These are phyloP conservation scores for Rhizoglyphus robini DNA, from an alignment of 1,140 invertebrate species.

Conservation along the genomic window DNA sequence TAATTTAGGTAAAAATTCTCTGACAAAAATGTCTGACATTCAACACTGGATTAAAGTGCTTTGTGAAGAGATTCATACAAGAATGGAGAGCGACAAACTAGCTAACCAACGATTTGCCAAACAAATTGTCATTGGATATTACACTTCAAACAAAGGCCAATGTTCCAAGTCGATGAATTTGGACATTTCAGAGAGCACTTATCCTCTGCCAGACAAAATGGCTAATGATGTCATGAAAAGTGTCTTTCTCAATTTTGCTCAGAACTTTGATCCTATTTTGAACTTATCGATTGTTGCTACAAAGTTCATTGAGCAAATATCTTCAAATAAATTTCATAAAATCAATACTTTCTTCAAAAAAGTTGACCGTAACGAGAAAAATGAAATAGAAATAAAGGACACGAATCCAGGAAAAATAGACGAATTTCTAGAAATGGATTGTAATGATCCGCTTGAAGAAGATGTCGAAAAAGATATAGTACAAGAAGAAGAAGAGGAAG, in stretches of 20 bases:
- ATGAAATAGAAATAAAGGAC: not conserved
- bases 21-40: conserved; percentile 31
- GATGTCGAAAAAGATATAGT: not conserved
- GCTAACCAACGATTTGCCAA: conserved; percentile 22
- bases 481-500: not conserved
- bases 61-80: conserved; percentile 62
- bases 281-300: conserved; percentile 21
- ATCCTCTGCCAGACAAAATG: conserved; percentile 19
- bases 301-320: conserved; percentile 23
- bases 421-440: not conserved
- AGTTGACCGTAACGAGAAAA: not conserved
- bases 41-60: conserved; percentile 66
- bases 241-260: conserved; percentile 7
- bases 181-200: not conserved
- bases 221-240: conserved; percentile 10
- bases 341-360: not conserved
- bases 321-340: too few species aligned
- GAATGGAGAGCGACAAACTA: conserved; percentile 59
- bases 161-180: conserved; percentile 18
- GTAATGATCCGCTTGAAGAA: not conserved
- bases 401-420: not conserved
- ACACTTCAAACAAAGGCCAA: not conserved
- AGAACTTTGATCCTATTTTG: conserved; percentile 6
- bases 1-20: conserved; percentile 13
- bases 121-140: conserved; percentile 19